Evolutionary conservation across 2,113 vertebrate genomes (phyloP).

Genomic region (Chionis minor): DNA sequence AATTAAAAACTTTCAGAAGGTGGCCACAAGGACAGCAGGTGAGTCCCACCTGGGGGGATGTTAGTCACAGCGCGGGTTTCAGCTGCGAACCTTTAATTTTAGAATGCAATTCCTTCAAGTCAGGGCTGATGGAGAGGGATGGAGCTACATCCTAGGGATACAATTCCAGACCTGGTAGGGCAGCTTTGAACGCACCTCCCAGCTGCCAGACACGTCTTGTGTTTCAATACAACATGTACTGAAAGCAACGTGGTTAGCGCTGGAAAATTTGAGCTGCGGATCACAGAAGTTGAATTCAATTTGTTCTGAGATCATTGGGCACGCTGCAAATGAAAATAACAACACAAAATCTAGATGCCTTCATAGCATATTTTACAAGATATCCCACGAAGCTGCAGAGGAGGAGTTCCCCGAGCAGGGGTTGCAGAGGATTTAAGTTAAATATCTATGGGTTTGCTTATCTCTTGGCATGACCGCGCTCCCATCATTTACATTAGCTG

Average conservation of each 20-base stretch:
- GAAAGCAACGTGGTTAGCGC: accelerated
- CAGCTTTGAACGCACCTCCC: not conserved
- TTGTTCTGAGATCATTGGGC: not conserved
- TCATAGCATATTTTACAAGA: not conserved
- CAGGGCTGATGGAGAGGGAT: not conserved
- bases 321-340: not conserved
- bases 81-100: not conserved
- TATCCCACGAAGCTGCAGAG: not conserved
- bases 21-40: not conserved
- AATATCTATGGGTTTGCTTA: not conserved
- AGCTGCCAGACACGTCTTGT: accelerated
- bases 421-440: not conserved
- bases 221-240: accelerated
- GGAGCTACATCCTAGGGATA: not conserved
- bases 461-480: not conserved
- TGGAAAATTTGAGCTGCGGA: not conserved
- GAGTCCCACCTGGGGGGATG: not conserved
- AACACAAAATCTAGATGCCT: not conserved
- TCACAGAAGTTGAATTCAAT: not conserved
- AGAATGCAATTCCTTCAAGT: not conserved
- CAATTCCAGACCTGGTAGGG: accelerated
- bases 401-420: not conserved
- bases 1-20: not conserved
- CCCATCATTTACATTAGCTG: not conserved
- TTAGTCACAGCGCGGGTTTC: not conserved